Evolutionary conservation across 2,113 vertebrate genomes (phyloP).

Genomic region (Picathartes gymnocephalus): DNA sequence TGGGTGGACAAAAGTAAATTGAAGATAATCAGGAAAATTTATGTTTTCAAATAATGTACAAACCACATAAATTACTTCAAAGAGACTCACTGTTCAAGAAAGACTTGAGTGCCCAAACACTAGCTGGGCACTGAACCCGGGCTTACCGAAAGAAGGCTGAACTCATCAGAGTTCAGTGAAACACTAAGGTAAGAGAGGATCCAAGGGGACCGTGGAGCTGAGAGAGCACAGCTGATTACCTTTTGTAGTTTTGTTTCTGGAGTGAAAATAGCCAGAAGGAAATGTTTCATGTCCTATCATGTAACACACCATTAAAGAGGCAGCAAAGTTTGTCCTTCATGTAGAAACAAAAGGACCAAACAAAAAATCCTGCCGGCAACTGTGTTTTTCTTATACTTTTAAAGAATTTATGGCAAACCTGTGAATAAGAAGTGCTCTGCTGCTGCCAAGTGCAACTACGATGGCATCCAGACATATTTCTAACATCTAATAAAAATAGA

Average conservation of each 20-base stretch:
- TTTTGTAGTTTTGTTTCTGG: neutral
- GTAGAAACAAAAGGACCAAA: neutral
- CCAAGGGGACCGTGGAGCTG: neutral
- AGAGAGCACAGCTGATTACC: neutral
- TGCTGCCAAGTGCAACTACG: neutral
- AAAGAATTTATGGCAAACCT: neutral
- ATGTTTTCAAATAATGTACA: constrained; percentile 46
- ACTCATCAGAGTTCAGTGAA: neutral
- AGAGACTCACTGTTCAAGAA: neutral
- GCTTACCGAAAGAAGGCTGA: neutral
- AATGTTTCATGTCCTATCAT: neutral
- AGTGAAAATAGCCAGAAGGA: neutral
- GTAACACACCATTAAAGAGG: neutral
- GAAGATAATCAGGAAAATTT: constrained; percentile 66
- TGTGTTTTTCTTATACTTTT: neutral
- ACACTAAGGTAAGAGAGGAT: neutral
- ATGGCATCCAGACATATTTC: neutral
- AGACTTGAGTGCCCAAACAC: neutral
- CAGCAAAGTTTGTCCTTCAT: neutral
- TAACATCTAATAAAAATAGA: neutral
- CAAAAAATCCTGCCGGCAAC: neutral
- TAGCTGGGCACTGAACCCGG: neutral
- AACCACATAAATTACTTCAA: constrained; percentile 55
- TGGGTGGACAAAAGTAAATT: constrained; percentile 17
- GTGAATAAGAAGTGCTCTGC: neutral